phyloP scores from a whole-genome alignment of 2,888 invertebrate genomes.

The Hipparchia semele region DNA sequence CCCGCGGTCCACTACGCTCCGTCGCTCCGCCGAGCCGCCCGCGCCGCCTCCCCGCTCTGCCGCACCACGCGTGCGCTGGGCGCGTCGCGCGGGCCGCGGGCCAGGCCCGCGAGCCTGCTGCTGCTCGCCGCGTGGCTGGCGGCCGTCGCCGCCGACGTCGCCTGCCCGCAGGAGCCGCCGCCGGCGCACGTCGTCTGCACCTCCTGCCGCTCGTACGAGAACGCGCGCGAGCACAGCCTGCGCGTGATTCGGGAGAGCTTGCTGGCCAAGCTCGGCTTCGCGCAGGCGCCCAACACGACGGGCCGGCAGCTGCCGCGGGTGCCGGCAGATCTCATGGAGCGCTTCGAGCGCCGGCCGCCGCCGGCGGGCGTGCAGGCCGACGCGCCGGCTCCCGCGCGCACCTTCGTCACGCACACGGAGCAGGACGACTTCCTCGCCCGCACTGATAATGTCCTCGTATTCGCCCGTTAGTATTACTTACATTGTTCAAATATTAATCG shows the following conservation, averaged over 20 bases:
- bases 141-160: constrained; percentile 69
- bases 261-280: constrained; percentile 84
- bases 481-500: neutral
- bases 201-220: constrained; percentile 81
- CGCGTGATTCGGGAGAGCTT: constrained; percentile 86
- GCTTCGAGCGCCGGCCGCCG: constrained; percentile 77
- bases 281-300: constrained; percentile 85
- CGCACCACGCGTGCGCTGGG: constrained; percentile 83
- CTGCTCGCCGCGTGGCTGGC: constrained; percentile 79
- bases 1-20: constrained; percentile 78
- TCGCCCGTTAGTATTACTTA: constrained; percentile 84
- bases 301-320: constrained; percentile 82
- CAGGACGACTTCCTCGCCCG: constrained; percentile 86
- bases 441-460: constrained; percentile 86
- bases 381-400: constrained; percentile 77
- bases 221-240: constrained; percentile 83
- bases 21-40: constrained; percentile 65
- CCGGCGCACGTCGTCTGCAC: constrained; percentile 71
- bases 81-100: constrained; percentile 82
- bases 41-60: constrained; percentile 78
- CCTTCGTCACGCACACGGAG: constrained; percentile 82
- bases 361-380: constrained; percentile 84
- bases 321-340: constrained; percentile 81
- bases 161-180: constrained; percentile 68
- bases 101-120: constrained; percentile 83